Conservation (phyloP, 2,797 vertebrate genomes). For the Pseudocheirus occidentalis region DNA sequence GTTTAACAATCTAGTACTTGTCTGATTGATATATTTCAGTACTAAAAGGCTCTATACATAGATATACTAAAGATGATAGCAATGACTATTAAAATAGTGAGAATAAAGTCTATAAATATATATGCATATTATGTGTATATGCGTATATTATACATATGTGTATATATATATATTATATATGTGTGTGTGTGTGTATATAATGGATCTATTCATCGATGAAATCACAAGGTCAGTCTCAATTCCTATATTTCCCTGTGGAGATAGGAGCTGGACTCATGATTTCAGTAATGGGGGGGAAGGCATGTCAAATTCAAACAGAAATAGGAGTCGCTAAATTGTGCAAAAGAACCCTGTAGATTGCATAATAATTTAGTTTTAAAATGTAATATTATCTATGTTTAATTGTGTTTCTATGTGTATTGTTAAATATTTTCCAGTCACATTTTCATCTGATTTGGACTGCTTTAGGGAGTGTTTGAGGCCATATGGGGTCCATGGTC, state of each 20-base stretch:
- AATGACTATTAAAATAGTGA: neutral
- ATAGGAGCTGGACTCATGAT: neutral
- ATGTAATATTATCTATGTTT: neutral
- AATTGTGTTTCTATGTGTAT: neutral
- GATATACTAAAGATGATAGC: neutral
- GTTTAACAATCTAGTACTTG: conserved; percentile 13
- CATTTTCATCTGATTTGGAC: neutral
- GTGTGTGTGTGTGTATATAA: too few species aligned
- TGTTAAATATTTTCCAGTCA: neutral
- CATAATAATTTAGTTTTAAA: neutral
- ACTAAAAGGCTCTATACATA: conserved; percentile 41
- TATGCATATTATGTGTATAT: neutral
- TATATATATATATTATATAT: too few species aligned
- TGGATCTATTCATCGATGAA: neutral
- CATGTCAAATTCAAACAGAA: neutral
- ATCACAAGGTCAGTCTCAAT: neutral
- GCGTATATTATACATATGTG: too few species aligned
- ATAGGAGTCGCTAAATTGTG: neutral
- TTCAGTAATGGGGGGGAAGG: neutral
- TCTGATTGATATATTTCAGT: conserved; percentile 43
- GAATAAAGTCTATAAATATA: neutral
- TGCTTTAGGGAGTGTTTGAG: neutral
- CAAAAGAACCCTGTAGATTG: neutral
- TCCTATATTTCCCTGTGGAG: neutral
- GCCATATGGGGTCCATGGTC: neutral